Conservation (phyloP, 2,797 vertebrate species). For the Sphenodon punctatus region DNA sequence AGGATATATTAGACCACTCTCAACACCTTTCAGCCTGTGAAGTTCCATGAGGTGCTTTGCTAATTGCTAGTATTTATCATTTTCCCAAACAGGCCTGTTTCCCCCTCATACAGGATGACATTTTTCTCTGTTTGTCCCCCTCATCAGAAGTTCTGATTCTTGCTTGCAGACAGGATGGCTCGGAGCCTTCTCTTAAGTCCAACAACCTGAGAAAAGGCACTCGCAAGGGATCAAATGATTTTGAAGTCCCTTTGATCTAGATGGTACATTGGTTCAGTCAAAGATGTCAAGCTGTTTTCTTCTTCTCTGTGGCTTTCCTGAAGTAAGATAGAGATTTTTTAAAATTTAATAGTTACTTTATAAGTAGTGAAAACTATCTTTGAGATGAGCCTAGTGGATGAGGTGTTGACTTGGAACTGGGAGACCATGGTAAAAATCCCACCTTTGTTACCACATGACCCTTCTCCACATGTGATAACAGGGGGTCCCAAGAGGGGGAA, state of each 20-base stretch:
- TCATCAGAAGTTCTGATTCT: neutral
- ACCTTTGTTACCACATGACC: too few relatives aligned
- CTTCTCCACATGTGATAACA: too few relatives aligned
- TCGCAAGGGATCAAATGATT: conserved; percentile 48
- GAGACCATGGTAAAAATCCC: too few relatives aligned
- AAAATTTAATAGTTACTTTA: neutral
- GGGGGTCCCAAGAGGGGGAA: too few relatives aligned
- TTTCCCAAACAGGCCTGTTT: neutral
- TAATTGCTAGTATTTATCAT: too few relatives aligned
- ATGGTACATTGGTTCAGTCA: neutral
- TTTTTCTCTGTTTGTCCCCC: neutral
- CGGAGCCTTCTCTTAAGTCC: neutral
- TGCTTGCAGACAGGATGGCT: neutral
- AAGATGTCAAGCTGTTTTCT: conserved; percentile 19
- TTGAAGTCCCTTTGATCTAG: conserved; percentile 51
- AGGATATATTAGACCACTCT: too few relatives aligned
- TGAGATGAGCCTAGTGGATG: too few relatives aligned
- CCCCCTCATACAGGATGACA: neutral
- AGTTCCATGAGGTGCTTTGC: too few relatives aligned
- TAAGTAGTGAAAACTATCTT: conserved; percentile 7
- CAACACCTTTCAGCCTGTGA: too few relatives aligned
- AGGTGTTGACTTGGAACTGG: too few relatives aligned
- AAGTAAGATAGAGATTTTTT: conserved; percentile 15
- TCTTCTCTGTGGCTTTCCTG: conserved; percentile 42
- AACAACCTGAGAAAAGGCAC: conserved; percentile 35